Evolutionary conservation across 2,797 vertebrate genomes (phyloP).

Genomic region (Huso huso): DNA sequence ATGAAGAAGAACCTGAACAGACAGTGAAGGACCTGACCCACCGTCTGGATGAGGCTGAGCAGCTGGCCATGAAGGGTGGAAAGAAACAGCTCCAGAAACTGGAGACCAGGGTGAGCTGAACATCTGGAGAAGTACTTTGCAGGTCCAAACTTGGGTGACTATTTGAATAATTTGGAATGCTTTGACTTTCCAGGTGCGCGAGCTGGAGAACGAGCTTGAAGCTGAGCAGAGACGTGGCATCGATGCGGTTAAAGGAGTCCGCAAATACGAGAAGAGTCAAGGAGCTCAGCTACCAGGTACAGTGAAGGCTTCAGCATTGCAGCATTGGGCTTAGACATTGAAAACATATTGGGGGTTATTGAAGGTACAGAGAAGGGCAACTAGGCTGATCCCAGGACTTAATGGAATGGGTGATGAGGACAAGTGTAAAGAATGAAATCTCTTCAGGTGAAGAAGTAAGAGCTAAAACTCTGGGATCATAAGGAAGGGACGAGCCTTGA

Average conservation of each 20-base stretch:
- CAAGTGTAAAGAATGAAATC: no score
- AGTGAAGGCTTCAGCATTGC: no score
- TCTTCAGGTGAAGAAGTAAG: no score
- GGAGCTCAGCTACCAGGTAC: constrained; percentile 73
- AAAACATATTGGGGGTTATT: no score
- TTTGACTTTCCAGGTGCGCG: constrained; percentile 52
- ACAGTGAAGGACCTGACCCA: constrained; percentile 65
- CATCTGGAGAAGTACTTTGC: background rate
- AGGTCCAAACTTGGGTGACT: no score
- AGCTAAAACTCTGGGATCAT: no score
- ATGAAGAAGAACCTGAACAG: constrained; percentile 76
- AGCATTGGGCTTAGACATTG: no score
- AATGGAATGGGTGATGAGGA: no score
- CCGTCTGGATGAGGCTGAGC: constrained; percentile 63
- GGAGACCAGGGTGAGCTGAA: constrained; percentile 52
- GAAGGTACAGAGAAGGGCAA: no score
- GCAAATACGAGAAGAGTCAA: constrained; percentile 73
- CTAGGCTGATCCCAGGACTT: no score
- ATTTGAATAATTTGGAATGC: no score
- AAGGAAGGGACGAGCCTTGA: no score
- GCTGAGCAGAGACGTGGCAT: constrained; percentile 22
- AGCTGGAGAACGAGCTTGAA: constrained; percentile 21
- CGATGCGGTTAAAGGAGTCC: constrained; percentile 65
- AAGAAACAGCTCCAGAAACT: constrained; percentile 78
- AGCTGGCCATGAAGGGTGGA: constrained; percentile 69